Evolutionary conservation across 1,140 invertebrate species (phyloP).

Genomic region (Formica exsecta): DNA sequence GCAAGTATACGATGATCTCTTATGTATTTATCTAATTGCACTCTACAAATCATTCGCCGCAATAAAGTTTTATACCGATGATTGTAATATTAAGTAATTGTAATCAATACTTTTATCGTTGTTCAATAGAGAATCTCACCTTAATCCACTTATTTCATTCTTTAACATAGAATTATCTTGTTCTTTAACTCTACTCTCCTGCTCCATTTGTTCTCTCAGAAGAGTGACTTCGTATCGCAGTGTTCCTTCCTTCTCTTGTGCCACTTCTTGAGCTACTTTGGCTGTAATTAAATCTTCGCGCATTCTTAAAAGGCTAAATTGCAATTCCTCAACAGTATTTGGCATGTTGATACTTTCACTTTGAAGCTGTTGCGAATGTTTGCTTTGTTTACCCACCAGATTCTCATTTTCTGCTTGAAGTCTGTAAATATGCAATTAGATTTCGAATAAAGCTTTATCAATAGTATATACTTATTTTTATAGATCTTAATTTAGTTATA

Average conservation of each 20-base stretch:
- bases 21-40: slow-evolving; percentile 79
- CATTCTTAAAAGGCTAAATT: slow-evolving; percentile 93
- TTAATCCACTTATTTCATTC: slow-evolving; percentile 78
- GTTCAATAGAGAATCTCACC: slow-evolving; percentile 71
- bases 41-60: slow-evolving; percentile 65
- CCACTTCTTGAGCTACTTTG: slow-evolving; percentile 95
- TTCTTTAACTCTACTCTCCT: slow-evolving; percentile 87
- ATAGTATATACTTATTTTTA: slow-evolving; percentile 24
- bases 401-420: slow-evolving; percentile 95
- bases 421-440: slow-evolving; percentile 84
- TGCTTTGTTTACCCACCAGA: slow-evolving; percentile 95
- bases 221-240: slow-evolving; percentile 92
- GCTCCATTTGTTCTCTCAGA: slow-evolving; percentile 90
- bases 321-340: slow-evolving; percentile 96
- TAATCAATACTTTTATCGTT: neutral
- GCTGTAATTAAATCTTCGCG: slow-evolving; percentile 97
- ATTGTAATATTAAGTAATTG: slow-evolving; percentile 1
- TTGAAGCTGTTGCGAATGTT: slow-evolving; percentile 94
- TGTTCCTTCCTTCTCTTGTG: slow-evolving; percentile 91
- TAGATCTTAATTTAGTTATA: slow-evolving; percentile 17
- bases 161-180: slow-evolving; percentile 84
- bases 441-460: slow-evolving; percentile 71
- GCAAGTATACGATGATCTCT: slow-evolving; percentile 76
- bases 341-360: slow-evolving; percentile 98
- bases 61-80: neutral